Conservation (phyloP, 2,888 invertebrate species). For the Anoncus sp. region DNA sequence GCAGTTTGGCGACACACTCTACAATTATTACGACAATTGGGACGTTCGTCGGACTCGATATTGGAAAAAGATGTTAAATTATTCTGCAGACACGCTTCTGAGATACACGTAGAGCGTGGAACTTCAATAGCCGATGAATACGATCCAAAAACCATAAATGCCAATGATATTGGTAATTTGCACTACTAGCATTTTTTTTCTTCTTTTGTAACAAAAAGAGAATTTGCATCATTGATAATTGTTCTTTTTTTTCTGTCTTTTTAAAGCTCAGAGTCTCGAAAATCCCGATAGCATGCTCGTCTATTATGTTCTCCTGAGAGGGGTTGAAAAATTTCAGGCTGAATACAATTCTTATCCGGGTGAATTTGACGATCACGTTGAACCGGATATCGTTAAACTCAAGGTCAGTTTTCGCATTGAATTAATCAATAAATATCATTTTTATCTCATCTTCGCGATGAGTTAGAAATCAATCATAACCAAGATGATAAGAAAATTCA, state of each 20-base stretch:
- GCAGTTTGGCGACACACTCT: slow-evolving; percentile 92
- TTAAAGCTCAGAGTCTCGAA: slow-evolving; percentile 88
- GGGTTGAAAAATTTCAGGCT: slow-evolving; percentile 94
- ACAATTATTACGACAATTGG: slow-evolving; percentile 91
- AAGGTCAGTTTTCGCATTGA: slow-evolving; percentile 85
- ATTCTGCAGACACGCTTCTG: slow-evolving; percentile 95
- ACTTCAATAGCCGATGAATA: slow-evolving; percentile 93
- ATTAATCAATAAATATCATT: neutral
- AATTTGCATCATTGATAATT: too few relatives aligned
- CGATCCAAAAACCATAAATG: slow-evolving; percentile 86
- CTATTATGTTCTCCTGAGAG: slow-evolving; percentile 95
- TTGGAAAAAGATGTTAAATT: slow-evolving; percentile 92
- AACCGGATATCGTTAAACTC: slow-evolving; percentile 94
- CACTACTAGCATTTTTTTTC: neutral
- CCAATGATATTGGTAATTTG: slow-evolving; percentile 85
- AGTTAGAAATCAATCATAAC: too few relatives aligned
- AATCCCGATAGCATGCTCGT: slow-evolving; percentile 94
- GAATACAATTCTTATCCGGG: slow-evolving; percentile 97
- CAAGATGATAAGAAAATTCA: neutral
- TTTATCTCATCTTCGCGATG: too few relatives aligned
- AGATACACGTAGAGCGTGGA: slow-evolving; percentile 92
- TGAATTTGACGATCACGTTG: slow-evolving; percentile 92
- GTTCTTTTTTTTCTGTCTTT: slow-evolving; percentile 59
- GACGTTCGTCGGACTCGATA: slow-evolving; percentile 89
- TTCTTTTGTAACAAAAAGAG: neutral